Base-by-base conservation (phyloP, 1,140 invertebrate species). In the Lineus longissimus region DNA sequence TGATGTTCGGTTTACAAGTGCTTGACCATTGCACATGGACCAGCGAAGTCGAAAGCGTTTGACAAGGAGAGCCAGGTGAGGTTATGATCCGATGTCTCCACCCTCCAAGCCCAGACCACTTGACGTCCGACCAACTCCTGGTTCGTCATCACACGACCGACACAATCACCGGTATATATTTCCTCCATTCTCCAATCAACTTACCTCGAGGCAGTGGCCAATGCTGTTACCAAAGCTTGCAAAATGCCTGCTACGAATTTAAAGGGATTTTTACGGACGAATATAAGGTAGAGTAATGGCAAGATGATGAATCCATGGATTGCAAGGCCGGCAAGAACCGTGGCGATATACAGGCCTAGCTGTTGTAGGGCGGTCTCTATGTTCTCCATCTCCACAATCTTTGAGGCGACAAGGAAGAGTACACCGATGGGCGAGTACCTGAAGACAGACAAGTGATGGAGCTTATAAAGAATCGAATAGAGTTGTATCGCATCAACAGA, bases 351-450 rank as follows among this genome's bases (percentile, higher is more conserved):
- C 61, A 72, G 70, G 0, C 72, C 75, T 0, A 82, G 64, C 59
- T 73, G 70, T 19, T 62, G 56, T 41, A 79, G 69, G 25, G 73
- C 67, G 1, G 62, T 63, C 1, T 17, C 68, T 23, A 72, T 69
- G 62, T 92, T 90, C 2, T 90, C 85, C 74, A 95, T 94, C 73
- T 91, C 91, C 71, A 97, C 83, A 57, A 97, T 87, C 79, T 96
- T 94, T 31, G 90, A 88, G 7, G 91, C 88, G 45, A 97, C 90
- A 43, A 97, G 84, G 80, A 95, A 97, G 58, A 90, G 88, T 0
- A 97, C 92, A 64, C 94, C 94, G 25, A 96, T 80, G 0, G 94
- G 95, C 27, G 94, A 96, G 62, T 94, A 84, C 91, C 93, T 94
- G 47, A 51, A 51, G n/a, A 43, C 40, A 19, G 56, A 41, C 9